These are phyloP conservation scores for Chaetodon auriga DNA, from an alignment of 2,113 vertebrate genomes.

Conservation along the genomic window DNA sequence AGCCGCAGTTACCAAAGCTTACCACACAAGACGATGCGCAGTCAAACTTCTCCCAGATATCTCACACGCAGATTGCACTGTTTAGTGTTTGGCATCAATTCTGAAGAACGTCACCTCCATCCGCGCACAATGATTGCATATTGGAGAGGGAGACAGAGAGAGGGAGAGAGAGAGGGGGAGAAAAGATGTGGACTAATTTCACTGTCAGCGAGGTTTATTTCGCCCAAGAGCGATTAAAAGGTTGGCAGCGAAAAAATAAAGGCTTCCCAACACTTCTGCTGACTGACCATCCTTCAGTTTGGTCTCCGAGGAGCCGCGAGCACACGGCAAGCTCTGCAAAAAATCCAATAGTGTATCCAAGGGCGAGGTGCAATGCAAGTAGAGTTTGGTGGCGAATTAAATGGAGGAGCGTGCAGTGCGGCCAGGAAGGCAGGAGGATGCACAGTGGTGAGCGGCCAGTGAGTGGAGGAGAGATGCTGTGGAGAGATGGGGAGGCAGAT, in stretches of 20 bases:
- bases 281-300: slow-evolving; percentile 76
- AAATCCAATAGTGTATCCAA: slow-evolving; percentile 58
- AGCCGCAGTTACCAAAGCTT: slow-evolving; percentile 63
- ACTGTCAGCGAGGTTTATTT: slow-evolving; percentile 59
- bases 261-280: slow-evolving; percentile 78
- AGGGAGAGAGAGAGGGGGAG: not conserved
- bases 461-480: slow-evolving; percentile 42
- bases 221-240: slow-evolving; percentile 53
- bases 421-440: slow-evolving; percentile 38
- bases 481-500: slow-evolving; percentile 13
- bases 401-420: not conserved
- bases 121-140: slow-evolving; percentile 56
- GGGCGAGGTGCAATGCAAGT: slow-evolving; percentile 35
- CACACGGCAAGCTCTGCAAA: slow-evolving; percentile 33
- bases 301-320: slow-evolving; percentile 55
- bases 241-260: slow-evolving; percentile 53
- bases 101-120: slow-evolving; percentile 64
- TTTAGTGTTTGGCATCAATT: slow-evolving; percentile 60
- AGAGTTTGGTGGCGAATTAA: slow-evolving; percentile 36
- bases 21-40: slow-evolving; percentile 75
- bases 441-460: not conserved
- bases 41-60: slow-evolving; percentile 67
- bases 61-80: slow-evolving; percentile 57
- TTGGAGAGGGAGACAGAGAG: slow-evolving; percentile 25
- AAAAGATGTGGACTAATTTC: slow-evolving; percentile 52